Evolutionary conservation across 1,140 invertebrate genomes (phyloP).

Genomic region (Armadillidium nasatum): DNA sequence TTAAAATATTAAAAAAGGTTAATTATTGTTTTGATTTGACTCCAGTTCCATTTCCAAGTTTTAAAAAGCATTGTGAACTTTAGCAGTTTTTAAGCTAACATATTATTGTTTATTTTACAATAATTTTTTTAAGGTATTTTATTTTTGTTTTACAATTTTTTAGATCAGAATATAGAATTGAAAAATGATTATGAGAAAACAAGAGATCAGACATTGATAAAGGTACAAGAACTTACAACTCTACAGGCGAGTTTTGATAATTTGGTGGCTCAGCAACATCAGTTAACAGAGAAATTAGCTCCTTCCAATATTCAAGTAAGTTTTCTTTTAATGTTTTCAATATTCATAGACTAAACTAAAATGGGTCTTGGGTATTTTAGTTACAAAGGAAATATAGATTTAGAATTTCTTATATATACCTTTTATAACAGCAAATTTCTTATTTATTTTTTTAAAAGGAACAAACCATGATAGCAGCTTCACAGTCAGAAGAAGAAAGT

Average conservation of each 20-base stretch:
- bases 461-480: conserved; percentile 23
- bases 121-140: not conserved
- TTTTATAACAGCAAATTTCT: not conserved
- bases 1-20: no score
- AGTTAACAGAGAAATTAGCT: not conserved
- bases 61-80: not conserved
- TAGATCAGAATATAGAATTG: not conserved
- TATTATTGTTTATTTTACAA: not conserved
- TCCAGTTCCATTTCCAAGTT: not conserved
- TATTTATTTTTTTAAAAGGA: conserved; percentile 23
- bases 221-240: not conserved
- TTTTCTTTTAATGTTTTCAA: not conserved
- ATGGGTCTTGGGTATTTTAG: not conserved
- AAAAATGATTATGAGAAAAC: not conserved
- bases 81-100: no score
- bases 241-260: not conserved
- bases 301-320: not conserved
- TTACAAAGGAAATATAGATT: not conserved
- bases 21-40: no score
- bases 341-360: not conserved
- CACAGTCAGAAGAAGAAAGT: conserved; percentile 28
- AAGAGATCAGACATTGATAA: not conserved
- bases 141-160: not conserved
- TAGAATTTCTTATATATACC: not conserved
- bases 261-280: not conserved